Percentiles rank a stretch among this genome's conserved stretches.
Conservation (phyloP, 2,113 vertebrate species). For the Hippocampus guttulatus region DNA sequence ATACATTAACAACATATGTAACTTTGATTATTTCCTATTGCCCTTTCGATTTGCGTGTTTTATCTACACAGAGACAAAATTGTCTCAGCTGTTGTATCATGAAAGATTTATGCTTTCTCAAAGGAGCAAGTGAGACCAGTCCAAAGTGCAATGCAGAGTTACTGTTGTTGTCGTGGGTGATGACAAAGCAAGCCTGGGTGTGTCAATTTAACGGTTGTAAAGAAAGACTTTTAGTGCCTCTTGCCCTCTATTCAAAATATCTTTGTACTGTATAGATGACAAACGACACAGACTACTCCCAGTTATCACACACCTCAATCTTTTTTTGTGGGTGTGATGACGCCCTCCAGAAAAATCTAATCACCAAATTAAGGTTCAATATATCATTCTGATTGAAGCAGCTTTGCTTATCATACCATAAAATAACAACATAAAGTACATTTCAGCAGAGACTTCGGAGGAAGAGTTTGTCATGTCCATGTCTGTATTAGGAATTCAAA, state of each 20-base stretch:
- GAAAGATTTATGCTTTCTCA: neutral
- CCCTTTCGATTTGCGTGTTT: neutral
- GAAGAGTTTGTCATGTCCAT: slow-evolving; percentile 17
- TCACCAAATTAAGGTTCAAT: neutral
- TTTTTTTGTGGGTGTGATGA: neutral
- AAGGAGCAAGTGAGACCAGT: neutral
- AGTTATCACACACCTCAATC: neutral
- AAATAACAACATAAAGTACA: neutral
- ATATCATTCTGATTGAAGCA: neutral
- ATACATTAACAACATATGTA: neutral
- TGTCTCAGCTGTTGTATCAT: slow-evolving; percentile 26
- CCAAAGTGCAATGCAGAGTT: slow-evolving; percentile 34
- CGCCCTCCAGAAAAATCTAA: neutral
- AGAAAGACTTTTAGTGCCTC: neutral
- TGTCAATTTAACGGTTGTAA: neutral
- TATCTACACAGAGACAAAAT: neutral
- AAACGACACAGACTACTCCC: neutral
- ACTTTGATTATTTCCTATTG: neutral
- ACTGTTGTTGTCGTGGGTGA: neutral
- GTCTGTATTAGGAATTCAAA: slow-evolving; percentile 24
- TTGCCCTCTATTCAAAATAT: neutral
- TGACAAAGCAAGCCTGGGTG: slow-evolving; percentile 1
- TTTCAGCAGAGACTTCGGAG: neutral
- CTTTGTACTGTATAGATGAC: neutral
- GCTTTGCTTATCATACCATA: neutral